A percentile compares a stretch with the other conserved stretches of the same genome.
phyloP scores from a whole-genome alignment of 2,888 invertebrate genomes.

The Idaea straminata region DNA sequence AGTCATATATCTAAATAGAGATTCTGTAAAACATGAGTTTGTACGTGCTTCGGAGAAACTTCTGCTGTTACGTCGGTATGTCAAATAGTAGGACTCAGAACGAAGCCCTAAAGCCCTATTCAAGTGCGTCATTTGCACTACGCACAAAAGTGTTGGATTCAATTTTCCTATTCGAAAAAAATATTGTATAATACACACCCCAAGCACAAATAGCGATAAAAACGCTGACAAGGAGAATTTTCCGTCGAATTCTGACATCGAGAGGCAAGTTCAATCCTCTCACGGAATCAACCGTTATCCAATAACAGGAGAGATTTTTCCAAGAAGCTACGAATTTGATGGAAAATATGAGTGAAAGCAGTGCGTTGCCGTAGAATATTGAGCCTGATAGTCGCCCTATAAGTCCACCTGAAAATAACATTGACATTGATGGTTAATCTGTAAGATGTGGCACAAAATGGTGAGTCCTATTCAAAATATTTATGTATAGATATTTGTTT shows the following conservation, averaged over 20 bases:
- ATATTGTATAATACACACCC: slow-evolving; percentile 34
- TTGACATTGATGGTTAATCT: too few relatives aligned
- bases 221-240: slow-evolving; percentile 39
- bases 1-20: too few relatives aligned
- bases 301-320: slow-evolving; percentile 43
- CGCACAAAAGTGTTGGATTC: too few relatives aligned
- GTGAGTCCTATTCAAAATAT: too few relatives aligned
- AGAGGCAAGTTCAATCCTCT: slow-evolving; percentile 38
- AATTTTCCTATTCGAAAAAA: neutral
- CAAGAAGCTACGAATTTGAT: slow-evolving; percentile 60
- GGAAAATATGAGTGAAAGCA: slow-evolving; percentile 74
- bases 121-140: too few relatives aligned
- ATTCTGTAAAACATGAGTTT: too few relatives aligned
- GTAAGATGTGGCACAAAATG: too few relatives aligned
- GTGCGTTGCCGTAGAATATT: slow-evolving; percentile 78
- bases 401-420: slow-evolving; percentile 43
- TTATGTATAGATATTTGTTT: too few relatives aligned
- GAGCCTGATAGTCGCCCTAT: slow-evolving; percentile 57
- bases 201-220: slow-evolving; percentile 46
- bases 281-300: slow-evolving; percentile 46
- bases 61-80: too few relatives aligned
- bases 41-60: too few relatives aligned
- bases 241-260: slow-evolving; percentile 43
- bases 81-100: too few relatives aligned
- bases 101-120: too few relatives aligned